These are phyloP conservation scores for Sebastes hubbsi DNA, from an alignment of 2,797 vertebrate genomes.

Conservation along the genomic window DNA sequence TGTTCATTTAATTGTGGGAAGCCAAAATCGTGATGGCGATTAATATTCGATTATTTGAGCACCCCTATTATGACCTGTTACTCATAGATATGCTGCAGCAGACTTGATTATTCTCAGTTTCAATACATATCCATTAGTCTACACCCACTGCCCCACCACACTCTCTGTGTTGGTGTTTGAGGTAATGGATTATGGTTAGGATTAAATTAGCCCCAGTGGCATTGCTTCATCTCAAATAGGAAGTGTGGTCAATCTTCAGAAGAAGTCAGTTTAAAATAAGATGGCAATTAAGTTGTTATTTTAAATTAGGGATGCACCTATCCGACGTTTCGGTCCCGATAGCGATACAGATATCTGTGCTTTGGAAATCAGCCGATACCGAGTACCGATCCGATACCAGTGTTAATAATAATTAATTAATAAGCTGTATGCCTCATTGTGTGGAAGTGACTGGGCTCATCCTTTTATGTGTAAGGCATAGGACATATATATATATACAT, in stretches of 20 bases:
- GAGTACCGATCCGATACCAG: too few species aligned
- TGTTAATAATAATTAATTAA: too few species aligned
- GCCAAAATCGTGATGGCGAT: too few species aligned
- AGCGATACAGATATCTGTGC: too few species aligned
- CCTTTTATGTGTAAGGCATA: too few species aligned
- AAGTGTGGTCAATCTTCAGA: background rate
- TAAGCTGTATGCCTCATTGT: too few species aligned
- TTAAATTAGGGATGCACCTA: background rate
- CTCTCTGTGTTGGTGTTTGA: background rate
- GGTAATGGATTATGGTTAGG: background rate
- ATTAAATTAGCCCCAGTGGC: background rate
- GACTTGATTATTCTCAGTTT: background rate
- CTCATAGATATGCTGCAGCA: background rate
- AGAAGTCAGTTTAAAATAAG: background rate
- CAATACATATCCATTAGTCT: constrained; percentile 4
- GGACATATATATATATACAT: too few species aligned
- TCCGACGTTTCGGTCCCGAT: too few species aligned
- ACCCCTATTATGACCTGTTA: background rate
- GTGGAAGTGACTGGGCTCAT: too few species aligned
- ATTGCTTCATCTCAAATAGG: background rate
- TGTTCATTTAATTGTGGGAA: too few species aligned
- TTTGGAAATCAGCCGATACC: too few species aligned
- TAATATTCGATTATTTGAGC: too few species aligned
- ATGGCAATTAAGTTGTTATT: background rate
- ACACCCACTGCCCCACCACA: background rate